Percentiles rank a stretch among this genome's conserved stretches.
phyloP scores from a whole-genome alignment of 1,140 invertebrate genomes.

The Drosophila pallidifrons region DNA sequence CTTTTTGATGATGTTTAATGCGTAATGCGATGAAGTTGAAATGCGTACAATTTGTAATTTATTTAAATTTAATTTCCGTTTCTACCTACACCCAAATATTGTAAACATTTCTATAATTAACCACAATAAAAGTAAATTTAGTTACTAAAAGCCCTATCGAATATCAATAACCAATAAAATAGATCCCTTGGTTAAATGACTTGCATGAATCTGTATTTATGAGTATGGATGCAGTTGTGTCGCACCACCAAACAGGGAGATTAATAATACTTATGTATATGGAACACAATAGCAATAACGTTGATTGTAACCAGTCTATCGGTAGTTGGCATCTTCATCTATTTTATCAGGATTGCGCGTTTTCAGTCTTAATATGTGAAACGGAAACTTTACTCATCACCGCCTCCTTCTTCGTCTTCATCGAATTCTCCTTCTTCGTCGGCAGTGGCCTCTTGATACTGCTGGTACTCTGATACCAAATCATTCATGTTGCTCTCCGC shows the following conservation, averaged over 20 bases:
- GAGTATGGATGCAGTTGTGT: not conserved
- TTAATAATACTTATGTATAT: constrained; percentile 10
- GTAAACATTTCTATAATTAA: constrained; percentile 49
- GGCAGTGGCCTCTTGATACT: constrained; percentile 92
- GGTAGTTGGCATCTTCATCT: constrained; percentile 22
- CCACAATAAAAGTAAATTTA: not conserved
- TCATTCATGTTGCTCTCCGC: constrained; percentile 93
- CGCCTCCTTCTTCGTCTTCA: constrained; percentile 87
- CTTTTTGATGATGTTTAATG: constrained; percentile 93
- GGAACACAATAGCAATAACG: constrained; percentile 14
- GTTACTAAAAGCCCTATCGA: not conserved
- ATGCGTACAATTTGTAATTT: constrained; percentile 19
- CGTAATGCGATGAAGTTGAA: not conserved
- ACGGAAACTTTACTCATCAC: constrained; percentile 81
- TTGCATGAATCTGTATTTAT: not conserved
- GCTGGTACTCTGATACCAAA: constrained; percentile 94
- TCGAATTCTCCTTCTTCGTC: constrained; percentile 90
- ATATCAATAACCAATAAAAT: no score
- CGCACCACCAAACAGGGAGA: constrained; percentile 8
- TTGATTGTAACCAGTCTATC: not conserved
- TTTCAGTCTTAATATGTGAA: not conserved
- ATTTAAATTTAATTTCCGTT: constrained; percentile 62
- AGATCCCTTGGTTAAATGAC: not conserved
- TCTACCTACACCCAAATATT: constrained; percentile 56
- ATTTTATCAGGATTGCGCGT: not conserved